A percentile compares a stretch with the other conserved stretches of the same genome.
Evolutionary conservation across 2,797 vertebrate genomes (phyloP).

Genomic region (Aratinga solstitialis): DNA sequence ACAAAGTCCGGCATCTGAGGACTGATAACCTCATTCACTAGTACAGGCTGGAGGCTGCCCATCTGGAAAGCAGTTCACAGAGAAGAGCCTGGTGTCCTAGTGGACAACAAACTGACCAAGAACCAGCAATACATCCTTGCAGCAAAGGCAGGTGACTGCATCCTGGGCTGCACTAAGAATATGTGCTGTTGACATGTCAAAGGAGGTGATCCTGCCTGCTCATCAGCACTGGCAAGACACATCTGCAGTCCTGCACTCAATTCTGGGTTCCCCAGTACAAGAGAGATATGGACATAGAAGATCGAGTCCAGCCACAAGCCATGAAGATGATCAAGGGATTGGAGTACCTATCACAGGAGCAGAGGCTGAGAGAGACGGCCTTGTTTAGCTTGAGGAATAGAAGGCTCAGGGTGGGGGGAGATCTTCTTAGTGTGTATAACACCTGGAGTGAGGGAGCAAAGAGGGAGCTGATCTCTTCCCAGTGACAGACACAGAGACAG

Average conservation of each 20-base stretch:
- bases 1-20: neutral
- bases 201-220: neutral
- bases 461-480: neutral
- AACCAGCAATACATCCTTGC: neutral
- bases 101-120: neutral
- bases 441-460: neutral
- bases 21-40: neutral
- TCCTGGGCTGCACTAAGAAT: neutral
- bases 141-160: neutral
- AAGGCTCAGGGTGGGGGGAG: neutral
- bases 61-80: neutral
- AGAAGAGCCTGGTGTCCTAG: neutral
- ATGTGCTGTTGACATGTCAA: neutral
- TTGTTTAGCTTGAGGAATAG: neutral
- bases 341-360: neutral
- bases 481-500: neutral
- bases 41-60: neutral
- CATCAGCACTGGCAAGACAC: neutral
- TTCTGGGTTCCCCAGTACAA: neutral
- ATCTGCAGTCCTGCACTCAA: neutral
- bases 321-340: neutral
- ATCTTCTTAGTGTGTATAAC: neutral
- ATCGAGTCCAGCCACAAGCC: neutral
- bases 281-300: neutral
- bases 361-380: neutral